These are phyloP conservation scores for Leptocoma aspasia DNA, from an alignment of 2,113 vertebrate species.

Conservation along the genomic window DNA sequence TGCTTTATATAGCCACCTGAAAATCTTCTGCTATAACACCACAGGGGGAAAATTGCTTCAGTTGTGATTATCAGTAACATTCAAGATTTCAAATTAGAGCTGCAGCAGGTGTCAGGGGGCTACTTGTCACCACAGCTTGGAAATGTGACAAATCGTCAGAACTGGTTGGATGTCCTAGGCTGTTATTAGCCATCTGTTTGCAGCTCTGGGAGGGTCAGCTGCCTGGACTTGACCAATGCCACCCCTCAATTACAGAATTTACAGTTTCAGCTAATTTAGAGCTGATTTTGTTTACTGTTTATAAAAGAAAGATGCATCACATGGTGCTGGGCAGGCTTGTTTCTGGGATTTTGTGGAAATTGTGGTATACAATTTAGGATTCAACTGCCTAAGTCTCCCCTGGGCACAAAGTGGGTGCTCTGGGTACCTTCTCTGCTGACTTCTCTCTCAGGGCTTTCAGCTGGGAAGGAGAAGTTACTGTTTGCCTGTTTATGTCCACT, in stretches of 20 bases:
- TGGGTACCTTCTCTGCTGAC: neutral
- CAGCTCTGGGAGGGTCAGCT: conserved; percentile 39
- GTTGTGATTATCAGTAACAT: neutral
- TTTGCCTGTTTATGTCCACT: neutral
- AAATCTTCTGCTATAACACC: neutral
- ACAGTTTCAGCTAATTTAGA: neutral
- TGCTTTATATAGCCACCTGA: neutral
- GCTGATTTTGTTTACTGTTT: conserved; percentile 5
- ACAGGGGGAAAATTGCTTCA: neutral
- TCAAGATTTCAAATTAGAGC: neutral
- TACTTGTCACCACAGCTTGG: conserved; percentile 50
- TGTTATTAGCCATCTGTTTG: conserved; percentile 62
- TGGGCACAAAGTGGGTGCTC: neutral
- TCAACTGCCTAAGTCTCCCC: neutral
- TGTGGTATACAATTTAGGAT: neutral
- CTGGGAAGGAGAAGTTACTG: neutral
- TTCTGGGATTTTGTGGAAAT: neutral
- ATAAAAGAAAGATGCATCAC: neutral
- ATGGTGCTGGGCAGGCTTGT: too few relatives aligned
- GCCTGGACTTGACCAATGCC: conserved; percentile 32
- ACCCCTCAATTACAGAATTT: neutral
- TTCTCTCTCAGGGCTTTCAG: neutral
- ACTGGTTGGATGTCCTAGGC: conserved; percentile 9
- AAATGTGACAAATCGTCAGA: conserved; percentile 28
- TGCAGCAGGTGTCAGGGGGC: conserved; percentile 48